Conservation (phyloP, 2,888 invertebrate genomes). For the Drosophila nr. perissopoda region DNA sequence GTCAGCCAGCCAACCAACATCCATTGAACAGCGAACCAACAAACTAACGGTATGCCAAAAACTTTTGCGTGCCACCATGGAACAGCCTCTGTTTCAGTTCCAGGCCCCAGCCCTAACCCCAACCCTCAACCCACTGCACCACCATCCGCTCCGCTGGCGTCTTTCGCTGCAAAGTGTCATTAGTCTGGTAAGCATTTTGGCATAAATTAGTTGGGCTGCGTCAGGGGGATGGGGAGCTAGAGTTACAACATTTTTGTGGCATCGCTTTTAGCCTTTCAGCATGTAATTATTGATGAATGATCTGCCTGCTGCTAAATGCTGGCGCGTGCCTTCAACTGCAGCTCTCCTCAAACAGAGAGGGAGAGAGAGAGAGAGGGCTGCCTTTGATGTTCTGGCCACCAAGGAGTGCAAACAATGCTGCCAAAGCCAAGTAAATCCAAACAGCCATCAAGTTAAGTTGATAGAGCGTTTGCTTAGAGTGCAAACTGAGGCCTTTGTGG, state of each 20-base stretch:
- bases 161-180: constrained; percentile 78
- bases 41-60: constrained; percentile 71
- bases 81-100: constrained; percentile 3
- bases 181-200: constrained; percentile 76
- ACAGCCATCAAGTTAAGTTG: constrained; percentile 63
- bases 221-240: not conserved
- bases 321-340: constrained; percentile 63
- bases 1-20: constrained; percentile 1
- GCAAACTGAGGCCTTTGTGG: constrained; percentile 51
- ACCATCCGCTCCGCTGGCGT: constrained; percentile 31
- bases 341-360: constrained; percentile 3
- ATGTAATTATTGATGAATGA: constrained; percentile 81
- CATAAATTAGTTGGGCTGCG: constrained; percentile 72
- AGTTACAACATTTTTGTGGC: constrained; percentile 70
- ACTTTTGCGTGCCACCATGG: constrained; percentile 65
- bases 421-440: constrained; percentile 50
- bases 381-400: constrained; percentile 69
- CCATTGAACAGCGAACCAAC: constrained; percentile 48
- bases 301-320: constrained; percentile 59
- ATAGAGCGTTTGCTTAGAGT: constrained; percentile 51
- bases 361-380: constrained; percentile 6
- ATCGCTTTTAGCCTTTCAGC: constrained; percentile 71
- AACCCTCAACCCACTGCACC: not conserved
- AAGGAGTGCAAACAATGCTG: constrained; percentile 59
- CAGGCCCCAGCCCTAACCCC: not conserved